These are phyloP conservation scores for Macroglossus sobrinus DNA, from an alignment of 2,113 vertebrate genomes.

Conservation along the genomic window DNA sequence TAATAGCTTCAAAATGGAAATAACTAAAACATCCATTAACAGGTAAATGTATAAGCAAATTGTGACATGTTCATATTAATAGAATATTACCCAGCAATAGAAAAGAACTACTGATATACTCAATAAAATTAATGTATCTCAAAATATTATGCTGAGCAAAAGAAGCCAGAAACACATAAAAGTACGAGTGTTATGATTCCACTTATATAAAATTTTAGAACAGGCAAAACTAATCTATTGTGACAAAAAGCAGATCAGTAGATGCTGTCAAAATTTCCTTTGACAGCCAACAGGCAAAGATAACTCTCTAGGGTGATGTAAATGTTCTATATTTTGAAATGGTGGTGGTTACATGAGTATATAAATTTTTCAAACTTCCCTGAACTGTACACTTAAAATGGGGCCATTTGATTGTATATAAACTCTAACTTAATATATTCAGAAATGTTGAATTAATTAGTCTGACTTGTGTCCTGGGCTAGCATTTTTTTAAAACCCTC, in stretches of 20 bases:
- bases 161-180: not conserved
- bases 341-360: not conserved
- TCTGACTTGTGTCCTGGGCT: not conserved
- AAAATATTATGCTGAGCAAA: not conserved
- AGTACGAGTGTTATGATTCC: not conserved
- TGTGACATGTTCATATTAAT: not conserved
- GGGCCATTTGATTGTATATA: not conserved
- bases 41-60: not conserved
- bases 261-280: not conserved
- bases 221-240: not conserved
- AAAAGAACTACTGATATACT: not conserved
- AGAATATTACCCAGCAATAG: not conserved
- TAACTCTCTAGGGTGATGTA: not conserved
- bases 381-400: not conserved
- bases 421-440: not conserved
- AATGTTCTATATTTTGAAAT: not conserved
- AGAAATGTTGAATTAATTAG: not conserved
- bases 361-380: not conserved
- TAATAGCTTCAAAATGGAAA: not conserved
- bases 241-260: not conserved
- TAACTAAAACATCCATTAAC: not conserved
- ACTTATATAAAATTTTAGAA: not conserved
- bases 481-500: not conserved
- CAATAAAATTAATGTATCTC: not conserved
- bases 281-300: not conserved